Conservation (phyloP, 2,113 vertebrate species). For the Thamnophis sirtalis region DNA sequence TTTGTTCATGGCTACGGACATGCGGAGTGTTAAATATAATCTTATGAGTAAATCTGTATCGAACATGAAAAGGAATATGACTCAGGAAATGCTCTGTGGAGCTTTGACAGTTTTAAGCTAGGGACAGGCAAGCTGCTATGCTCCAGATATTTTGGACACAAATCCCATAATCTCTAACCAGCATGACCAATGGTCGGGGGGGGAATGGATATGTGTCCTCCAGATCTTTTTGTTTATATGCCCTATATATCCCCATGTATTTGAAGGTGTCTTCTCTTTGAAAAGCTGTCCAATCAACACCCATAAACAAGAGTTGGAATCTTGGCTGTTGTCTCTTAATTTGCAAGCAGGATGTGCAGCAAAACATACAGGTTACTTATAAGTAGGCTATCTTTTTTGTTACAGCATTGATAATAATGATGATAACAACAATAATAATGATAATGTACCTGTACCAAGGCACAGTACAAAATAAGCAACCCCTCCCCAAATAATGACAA, state of each 20-base stretch:
- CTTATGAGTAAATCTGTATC: neutral
- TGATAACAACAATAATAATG: neutral
- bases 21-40: neutral
- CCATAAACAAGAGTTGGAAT: neutral
- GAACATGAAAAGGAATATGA: neutral
- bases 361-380: neutral
- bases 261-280: neutral
- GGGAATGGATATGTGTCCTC: neutral
- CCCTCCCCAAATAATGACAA: neutral
- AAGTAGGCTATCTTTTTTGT: neutral
- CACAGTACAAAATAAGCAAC: neutral
- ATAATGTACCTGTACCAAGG: neutral
- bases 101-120: neutral
- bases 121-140: neutral
- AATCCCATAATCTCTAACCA: neutral
- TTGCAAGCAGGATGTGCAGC: neutral
- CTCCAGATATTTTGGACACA: neutral
- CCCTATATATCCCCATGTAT: neutral
- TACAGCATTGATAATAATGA: neutral
- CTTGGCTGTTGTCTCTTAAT: neutral
- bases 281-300: neutral
- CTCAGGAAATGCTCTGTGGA: neutral
- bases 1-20: neutral
- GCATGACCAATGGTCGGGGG: neutral
- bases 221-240: neutral